Conservation (phyloP, 2,888 invertebrate genomes). For the Xestia xanthographa region DNA sequence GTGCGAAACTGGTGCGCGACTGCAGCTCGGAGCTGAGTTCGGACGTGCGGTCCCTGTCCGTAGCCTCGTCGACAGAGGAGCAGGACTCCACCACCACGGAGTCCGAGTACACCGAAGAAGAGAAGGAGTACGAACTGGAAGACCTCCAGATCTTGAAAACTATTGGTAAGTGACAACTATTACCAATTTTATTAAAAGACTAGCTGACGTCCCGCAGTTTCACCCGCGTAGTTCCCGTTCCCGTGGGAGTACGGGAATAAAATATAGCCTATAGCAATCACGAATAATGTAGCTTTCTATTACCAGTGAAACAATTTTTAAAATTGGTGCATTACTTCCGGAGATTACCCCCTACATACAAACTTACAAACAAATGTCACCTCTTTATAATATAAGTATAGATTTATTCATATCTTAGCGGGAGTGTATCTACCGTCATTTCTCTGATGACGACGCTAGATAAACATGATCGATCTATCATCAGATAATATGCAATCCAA, state of each 20-base stretch:
- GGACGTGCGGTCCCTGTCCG: constrained; percentile 87
- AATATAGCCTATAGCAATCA: too few species aligned
- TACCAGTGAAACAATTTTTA: too few species aligned
- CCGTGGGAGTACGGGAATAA: too few species aligned
- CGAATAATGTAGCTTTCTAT: too few species aligned
- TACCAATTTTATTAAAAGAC: background rate
- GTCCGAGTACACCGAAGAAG: constrained; percentile 90
- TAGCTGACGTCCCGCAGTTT: too few species aligned
- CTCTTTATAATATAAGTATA: too few species aligned
- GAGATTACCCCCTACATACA: too few species aligned
- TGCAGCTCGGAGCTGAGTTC: constrained; percentile 89
- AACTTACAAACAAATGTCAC: too few species aligned
- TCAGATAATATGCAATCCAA: background rate
- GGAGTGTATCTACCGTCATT: background rate
- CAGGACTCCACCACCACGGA: constrained; percentile 90
- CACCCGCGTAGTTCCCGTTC: too few species aligned
- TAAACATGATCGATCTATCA: constrained; percentile 25
- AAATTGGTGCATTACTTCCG: too few species aligned
- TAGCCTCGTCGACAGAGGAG: constrained; percentile 90
- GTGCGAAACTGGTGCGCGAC: constrained; percentile 89
- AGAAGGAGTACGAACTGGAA: constrained; percentile 93
- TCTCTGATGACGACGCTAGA: constrained; percentile 8
- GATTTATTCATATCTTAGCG: background rate
- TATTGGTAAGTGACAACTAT: constrained; percentile 93
- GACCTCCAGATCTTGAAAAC: constrained; percentile 97